A percentile compares a stretch with the other conserved stretches of the same genome.
phyloP scores from a whole-genome alignment of 2,113 vertebrate genomes.

The Myiagra hebetior region DNA sequence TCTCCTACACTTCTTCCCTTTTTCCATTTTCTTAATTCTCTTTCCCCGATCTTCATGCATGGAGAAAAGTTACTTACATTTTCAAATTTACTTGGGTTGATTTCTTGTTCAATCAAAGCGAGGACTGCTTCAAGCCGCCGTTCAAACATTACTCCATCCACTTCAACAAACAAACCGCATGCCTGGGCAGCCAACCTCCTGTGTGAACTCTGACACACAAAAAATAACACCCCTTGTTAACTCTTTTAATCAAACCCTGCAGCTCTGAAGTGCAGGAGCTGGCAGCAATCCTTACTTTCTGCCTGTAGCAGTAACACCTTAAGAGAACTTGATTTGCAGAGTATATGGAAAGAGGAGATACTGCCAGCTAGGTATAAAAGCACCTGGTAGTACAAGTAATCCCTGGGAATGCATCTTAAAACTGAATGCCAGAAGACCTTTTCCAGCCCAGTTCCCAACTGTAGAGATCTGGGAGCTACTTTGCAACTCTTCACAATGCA shows the following conservation, averaged over 20 bases:
- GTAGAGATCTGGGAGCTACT: not conserved
- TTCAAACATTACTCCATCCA: conserved; percentile 82
- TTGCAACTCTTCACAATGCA: not conserved
- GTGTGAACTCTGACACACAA: conserved; percentile 73
- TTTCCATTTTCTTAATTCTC: not conserved
- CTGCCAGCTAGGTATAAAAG: not conserved
- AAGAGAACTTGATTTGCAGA: not conserved
- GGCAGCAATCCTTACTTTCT: not conserved
- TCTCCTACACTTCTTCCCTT: not conserved
- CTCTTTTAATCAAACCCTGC: not conserved
- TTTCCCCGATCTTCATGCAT: not conserved
- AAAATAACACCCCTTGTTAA: not conserved
- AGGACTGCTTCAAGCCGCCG: conserved; percentile 80
- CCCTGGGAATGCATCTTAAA: not conserved
- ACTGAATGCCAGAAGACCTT: not conserved
- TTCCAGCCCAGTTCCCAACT: not conserved
- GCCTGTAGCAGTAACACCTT: not conserved
- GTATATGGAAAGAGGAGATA: not conserved
- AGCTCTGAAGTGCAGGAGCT: not conserved
- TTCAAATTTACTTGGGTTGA: conserved; percentile 81
- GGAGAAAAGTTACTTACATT: conserved; percentile 75
- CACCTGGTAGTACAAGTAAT: not conserved
- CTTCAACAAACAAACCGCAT: conserved; percentile 90
- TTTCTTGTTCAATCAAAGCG: conserved; percentile 82
- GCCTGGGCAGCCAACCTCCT: conserved; percentile 85